Evolutionary conservation across 2,113 vertebrate genomes (phyloP).

Genomic region (Upupa epops): DNA sequence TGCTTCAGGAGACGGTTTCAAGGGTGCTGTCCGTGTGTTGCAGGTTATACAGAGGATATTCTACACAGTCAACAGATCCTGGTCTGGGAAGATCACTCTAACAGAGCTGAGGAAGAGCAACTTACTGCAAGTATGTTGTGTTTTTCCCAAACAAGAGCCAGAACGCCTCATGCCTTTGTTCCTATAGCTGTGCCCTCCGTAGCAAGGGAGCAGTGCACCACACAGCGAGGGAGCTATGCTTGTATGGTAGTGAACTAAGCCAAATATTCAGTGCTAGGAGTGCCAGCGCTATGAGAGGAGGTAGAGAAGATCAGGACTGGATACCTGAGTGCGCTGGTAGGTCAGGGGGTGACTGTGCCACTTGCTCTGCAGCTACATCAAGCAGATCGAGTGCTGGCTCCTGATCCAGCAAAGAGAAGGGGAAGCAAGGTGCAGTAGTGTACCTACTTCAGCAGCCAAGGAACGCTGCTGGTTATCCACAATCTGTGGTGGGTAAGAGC

Average conservation of each 20-base stretch:
- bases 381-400: neutral
- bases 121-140: conserved; percentile 88
- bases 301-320: neutral
- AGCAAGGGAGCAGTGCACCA: too few species aligned
- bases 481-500: neutral
- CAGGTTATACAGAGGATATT: conserved; percentile 99
- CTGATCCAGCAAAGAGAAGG: neutral
- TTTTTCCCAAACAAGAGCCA: neutral
- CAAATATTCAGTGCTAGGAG: neutral
- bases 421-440: neutral
- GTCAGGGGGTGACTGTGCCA: rapidly evolving
- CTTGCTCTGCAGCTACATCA: neutral
- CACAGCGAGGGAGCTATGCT: neutral
- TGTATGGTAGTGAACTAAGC: neutral
- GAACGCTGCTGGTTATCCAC: neutral
- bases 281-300: neutral
- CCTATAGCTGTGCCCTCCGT: neutral
- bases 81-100: conserved; percentile 94
- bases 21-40: conserved; percentile 32
- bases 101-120: conserved; percentile 96
- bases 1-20: neutral
- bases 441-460: neutral
- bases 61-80: conserved; percentile 97
- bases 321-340: neutral
- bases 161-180: neutral